phyloP scores from a whole-genome alignment of 2,113 vertebrate genomes.

The Corythaeola cristata region DNA sequence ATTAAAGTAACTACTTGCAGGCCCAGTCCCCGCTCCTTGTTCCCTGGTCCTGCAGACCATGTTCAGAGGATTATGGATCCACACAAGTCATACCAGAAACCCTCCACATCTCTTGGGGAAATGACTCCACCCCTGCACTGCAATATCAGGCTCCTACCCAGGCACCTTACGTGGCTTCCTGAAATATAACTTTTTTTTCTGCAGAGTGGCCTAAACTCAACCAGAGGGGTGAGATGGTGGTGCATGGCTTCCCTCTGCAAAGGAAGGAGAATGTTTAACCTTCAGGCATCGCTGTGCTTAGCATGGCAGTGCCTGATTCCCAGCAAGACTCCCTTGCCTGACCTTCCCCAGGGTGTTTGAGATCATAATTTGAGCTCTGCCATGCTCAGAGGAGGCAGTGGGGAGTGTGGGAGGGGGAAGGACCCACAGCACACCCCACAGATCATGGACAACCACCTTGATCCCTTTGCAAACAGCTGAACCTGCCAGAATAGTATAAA shows the following conservation, averaged over 20 bases:
- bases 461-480: background rate
- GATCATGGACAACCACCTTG: background rate
- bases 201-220: background rate
- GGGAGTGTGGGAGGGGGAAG: background rate
- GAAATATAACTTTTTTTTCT: background rate
- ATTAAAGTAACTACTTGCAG: background rate
- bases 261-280: background rate
- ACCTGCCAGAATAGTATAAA: background rate
- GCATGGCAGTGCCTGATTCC: fast-evolving
- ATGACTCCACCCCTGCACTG: background rate
- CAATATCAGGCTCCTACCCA: background rate
- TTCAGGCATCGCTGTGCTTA: background rate
- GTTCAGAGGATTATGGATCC: background rate
- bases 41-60: background rate
- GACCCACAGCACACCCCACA: background rate
- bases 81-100: background rate
- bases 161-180: background rate
- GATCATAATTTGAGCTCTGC: background rate
- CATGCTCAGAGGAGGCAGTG: background rate
- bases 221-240: background rate
- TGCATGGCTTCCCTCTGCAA: background rate
- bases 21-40: background rate
- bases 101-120: background rate
- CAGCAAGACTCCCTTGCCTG: background rate
- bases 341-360: background rate